A percentile compares a stretch with the other conserved stretches of the same genome.
phyloP scores from a whole-genome alignment of 64 coral and sea anemone genomes.

The Anthopleura sola region DNA sequence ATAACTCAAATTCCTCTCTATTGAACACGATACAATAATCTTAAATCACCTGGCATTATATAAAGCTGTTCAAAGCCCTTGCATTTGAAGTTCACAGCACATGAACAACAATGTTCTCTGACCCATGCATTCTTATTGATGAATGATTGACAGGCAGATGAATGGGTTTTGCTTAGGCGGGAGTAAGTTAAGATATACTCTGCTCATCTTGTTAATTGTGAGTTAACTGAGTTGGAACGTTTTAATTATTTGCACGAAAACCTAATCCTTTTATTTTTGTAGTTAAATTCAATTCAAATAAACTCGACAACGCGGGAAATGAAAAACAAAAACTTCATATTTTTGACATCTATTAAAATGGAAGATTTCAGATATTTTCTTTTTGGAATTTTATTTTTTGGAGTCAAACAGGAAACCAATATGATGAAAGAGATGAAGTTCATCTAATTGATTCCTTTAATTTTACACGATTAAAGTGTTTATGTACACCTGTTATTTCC shows the following conservation, averaged over 20 bases:
- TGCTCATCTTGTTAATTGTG: constrained; percentile 9
- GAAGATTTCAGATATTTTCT: neutral
- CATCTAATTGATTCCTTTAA: too few species aligned
- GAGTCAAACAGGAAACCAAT: neutral
- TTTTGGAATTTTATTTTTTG: too few species aligned
- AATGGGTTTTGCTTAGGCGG: constrained; percentile 5
- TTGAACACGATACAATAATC: neutral
- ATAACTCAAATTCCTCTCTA: constrained; percentile 5
- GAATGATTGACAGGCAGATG: neutral
- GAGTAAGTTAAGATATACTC: constrained; percentile 2
- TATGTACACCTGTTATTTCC: too few species aligned
- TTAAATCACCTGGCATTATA: neutral
- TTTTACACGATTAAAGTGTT: too few species aligned
- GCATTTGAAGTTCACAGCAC: neutral
- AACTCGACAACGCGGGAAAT: neutral
- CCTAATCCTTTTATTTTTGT: neutral
- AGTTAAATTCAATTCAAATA: neutral
- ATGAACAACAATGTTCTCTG: neutral
- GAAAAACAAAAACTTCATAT: neutral
- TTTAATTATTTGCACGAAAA: neutral
- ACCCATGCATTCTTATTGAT: neutral
- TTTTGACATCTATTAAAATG: neutral
- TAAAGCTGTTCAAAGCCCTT: neutral
- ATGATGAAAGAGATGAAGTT: neutral
- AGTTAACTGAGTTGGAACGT: neutral